phyloP scores from a whole-genome alignment of 1,140 invertebrate genomes.

The Vanessa atalanta region DNA sequence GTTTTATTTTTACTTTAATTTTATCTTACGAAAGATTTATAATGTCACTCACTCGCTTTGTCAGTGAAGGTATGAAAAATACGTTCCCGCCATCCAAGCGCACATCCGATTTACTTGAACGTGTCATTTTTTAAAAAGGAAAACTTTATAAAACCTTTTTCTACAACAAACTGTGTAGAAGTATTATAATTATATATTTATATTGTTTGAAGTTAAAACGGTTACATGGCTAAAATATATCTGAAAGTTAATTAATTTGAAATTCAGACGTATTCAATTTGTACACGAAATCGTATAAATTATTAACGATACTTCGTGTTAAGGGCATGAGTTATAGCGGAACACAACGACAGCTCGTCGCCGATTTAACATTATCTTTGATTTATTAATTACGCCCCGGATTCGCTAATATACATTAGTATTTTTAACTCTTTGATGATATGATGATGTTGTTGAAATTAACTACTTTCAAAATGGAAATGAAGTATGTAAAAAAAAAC shows the following conservation, averaged over 20 bases:
- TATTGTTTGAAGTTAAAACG: neutral
- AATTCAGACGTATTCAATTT: neutral
- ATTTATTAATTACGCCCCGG: constrained; percentile 12
- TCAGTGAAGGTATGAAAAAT: too few species aligned
- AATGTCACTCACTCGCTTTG: too few species aligned
- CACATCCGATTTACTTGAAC: too few species aligned
- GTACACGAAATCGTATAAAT: neutral
- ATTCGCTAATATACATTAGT: neutral
- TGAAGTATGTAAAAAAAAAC: too few species aligned
- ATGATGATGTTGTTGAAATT: neutral
- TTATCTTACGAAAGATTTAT: too few species aligned
- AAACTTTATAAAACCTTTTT: too few species aligned
- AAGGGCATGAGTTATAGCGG: constrained; percentile 8
- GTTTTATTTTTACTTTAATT: too few species aligned
- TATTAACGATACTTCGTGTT: neutral
- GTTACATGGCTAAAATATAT: neutral
- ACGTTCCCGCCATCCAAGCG: too few species aligned
- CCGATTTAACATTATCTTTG: constrained; percentile 10
- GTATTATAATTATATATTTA: neutral
- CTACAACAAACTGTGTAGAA: too few species aligned
- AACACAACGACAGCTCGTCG: neutral
- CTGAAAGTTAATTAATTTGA: neutral
- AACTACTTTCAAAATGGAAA: neutral
- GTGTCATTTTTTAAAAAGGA: too few species aligned
- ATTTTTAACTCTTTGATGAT: constrained; percentile 2